Conservation (phyloP, 2,113 vertebrate genomes). For the Motacilla tschutschensis region DNA sequence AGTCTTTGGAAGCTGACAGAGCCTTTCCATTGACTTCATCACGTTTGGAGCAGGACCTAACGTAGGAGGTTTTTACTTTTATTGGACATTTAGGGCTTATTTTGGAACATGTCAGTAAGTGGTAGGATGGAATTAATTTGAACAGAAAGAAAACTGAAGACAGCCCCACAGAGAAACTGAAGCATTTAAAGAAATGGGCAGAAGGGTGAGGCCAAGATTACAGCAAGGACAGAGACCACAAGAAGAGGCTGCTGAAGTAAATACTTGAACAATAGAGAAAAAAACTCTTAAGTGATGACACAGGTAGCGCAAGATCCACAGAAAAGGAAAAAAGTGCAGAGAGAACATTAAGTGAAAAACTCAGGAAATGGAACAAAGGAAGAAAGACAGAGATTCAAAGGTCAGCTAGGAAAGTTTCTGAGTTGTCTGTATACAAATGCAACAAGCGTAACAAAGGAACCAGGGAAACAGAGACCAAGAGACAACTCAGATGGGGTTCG, state of each 20-base stretch:
- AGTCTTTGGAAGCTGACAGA: neutral
- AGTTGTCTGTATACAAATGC: constrained; percentile 58
- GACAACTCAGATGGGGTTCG: neutral
- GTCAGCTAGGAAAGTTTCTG: constrained; percentile 55
- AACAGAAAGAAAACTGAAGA: constrained; percentile 15
- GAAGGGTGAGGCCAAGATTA: neutral
- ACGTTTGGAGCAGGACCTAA: constrained; percentile 3
- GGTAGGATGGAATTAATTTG: constrained; percentile 59
- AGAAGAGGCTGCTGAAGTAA: constrained; percentile 36
- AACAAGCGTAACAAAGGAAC: constrained; percentile 20
- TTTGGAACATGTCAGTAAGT: constrained; percentile 29
- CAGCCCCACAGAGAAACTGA: neutral
- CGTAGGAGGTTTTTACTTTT: neutral
- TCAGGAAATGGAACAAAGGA: constrained; percentile 60
- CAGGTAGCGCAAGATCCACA: constrained; percentile 1
- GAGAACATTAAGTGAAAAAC: constrained; percentile 53
- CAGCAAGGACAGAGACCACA: neutral
- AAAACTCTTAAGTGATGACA: constrained; percentile 22
- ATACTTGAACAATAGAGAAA: constrained; percentile 22
- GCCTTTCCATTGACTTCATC: constrained; percentile 45
- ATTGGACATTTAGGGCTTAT: constrained; percentile 38
- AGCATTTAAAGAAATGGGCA: constrained; percentile 16
- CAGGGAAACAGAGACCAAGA: constrained; percentile 14
- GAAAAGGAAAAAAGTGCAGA: constrained; percentile 17
- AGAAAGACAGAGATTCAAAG: constrained; percentile 52